Conservation (phyloP, 2,888 invertebrate genomes). For the Lycocerus yunnanus region DNA sequence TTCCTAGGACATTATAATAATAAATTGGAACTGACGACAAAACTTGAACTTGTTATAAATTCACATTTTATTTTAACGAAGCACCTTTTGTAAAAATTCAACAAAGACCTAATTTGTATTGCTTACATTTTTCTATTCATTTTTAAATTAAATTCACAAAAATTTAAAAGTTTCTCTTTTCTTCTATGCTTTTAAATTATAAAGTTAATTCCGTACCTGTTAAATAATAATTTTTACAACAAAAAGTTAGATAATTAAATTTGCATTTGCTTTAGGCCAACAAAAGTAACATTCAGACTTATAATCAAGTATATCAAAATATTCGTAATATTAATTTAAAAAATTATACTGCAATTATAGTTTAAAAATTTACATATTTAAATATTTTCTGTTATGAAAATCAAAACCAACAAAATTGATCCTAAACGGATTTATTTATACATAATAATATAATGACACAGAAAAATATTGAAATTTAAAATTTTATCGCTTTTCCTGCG, state of each 20-base stretch:
- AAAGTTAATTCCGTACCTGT: not conserved
- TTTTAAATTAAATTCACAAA: not conserved
- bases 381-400: not conserved
- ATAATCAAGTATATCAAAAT: not conserved
- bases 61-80: not conserved
- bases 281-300: not conserved
- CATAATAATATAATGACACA: not conserved
- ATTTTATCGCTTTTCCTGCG: not conserved
- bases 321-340: no score
- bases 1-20: not conserved
- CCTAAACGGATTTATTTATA: not conserved
- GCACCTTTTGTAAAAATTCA: not conserved
- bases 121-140: not conserved
- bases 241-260: not conserved
- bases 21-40: not conserved
- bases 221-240: not conserved
- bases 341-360: no score
- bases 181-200: not conserved
- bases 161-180: not conserved
- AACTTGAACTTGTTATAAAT: not conserved
- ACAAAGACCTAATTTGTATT: not conserved
- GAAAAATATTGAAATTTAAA: not conserved
- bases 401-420: not conserved
- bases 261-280: not conserved
- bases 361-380: no score